Evolutionary conservation across 2,113 vertebrate species (phyloP).

Genomic region (Sebastes schlegelii): DNA sequence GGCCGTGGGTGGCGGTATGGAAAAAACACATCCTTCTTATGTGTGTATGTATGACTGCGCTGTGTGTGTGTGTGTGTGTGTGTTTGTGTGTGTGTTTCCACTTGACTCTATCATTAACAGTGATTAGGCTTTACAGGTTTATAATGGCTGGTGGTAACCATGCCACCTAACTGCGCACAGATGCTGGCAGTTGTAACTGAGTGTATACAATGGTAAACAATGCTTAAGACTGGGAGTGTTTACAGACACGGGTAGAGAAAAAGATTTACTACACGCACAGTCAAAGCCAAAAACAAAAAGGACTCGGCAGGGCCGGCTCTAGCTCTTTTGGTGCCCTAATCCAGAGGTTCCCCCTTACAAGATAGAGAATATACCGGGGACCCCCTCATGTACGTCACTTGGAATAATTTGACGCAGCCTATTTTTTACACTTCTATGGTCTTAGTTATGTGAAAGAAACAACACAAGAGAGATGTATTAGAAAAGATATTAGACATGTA

Average conservation of each 20-base stretch:
- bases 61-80: slow-evolving; percentile 44
- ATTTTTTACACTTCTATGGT: too few relatives aligned
- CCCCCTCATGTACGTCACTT: too few relatives aligned
- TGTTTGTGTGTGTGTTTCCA: slow-evolving; percentile 74
- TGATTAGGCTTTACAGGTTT: slow-evolving; percentile 83
- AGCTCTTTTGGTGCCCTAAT: too few relatives aligned
- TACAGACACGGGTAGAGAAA: slow-evolving; percentile 32
- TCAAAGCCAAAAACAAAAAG: neutral
- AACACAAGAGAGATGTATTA: too few relatives aligned
- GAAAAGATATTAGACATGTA: too few relatives aligned
- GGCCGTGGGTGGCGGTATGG: slow-evolving; percentile 80
- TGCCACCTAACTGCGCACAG: slow-evolving; percentile 85
- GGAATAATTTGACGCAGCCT: too few relatives aligned
- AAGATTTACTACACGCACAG: neutral
- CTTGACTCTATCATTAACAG: slow-evolving; percentile 82
- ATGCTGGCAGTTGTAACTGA: slow-evolving; percentile 79
- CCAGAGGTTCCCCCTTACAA: too few relatives aligned
- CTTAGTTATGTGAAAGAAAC: too few relatives aligned
- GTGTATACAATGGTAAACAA: slow-evolving; percentile 74
- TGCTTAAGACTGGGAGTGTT: slow-evolving; percentile 62
- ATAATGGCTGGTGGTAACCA: slow-evolving; percentile 80
- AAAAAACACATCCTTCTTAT: slow-evolving; percentile 69
- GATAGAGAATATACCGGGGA: too few relatives aligned
- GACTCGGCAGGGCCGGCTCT: neutral
- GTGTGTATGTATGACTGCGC: slow-evolving; percentile 49